These are phyloP conservation scores for Echinarachnius parma DNA, from an alignment of 53 echinoderm and acorn worm genomes.

Conservation along the genomic window DNA sequence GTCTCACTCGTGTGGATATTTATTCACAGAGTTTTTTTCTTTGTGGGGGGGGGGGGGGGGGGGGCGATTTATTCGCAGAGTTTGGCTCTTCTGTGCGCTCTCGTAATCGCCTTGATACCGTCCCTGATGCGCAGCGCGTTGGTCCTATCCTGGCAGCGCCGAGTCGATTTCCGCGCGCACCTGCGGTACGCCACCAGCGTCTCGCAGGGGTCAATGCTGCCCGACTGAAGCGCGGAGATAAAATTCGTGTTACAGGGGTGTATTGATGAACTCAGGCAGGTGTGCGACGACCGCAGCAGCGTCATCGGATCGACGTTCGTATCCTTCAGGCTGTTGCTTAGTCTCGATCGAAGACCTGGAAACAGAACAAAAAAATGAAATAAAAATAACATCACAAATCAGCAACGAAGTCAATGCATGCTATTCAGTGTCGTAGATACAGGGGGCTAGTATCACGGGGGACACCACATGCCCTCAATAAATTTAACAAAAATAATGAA, in stretches of 20 bases:
- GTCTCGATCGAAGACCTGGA: slow-evolving; percentile 19
- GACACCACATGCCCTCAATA: no score
- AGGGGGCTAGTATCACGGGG: no score
- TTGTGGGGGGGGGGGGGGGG: neutral
- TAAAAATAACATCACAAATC: neutral
- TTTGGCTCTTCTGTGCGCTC: slow-evolving; percentile 40
- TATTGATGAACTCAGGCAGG: slow-evolving; percentile 30
- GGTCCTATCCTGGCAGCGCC: slow-evolving; percentile 31
- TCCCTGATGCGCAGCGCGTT: slow-evolving; percentile 30
- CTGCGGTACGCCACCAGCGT: slow-evolving; percentile 33
- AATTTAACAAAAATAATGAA: no score
- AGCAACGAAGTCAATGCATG: neutral
- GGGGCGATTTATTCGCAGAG: slow-evolving; percentile 13
- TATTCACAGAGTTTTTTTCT: neutral
- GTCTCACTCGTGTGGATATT: neutral
- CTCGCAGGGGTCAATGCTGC: slow-evolving; percentile 27
- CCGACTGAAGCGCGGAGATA: slow-evolving; percentile 16
- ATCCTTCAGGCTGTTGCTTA: slow-evolving; percentile 19
- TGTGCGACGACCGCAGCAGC: slow-evolving; percentile 33
- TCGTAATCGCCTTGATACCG: slow-evolving; percentile 48
- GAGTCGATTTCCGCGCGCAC: slow-evolving; percentile 41
- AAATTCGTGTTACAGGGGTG: slow-evolving; percentile 37
- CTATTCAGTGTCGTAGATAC: no score
- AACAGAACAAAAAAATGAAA: neutral
- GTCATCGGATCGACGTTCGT: slow-evolving; percentile 37